These are phyloP conservation scores for Chironomus tentans DNA, from an alignment of 2,888 invertebrate species.

Conservation along the genomic window DNA sequence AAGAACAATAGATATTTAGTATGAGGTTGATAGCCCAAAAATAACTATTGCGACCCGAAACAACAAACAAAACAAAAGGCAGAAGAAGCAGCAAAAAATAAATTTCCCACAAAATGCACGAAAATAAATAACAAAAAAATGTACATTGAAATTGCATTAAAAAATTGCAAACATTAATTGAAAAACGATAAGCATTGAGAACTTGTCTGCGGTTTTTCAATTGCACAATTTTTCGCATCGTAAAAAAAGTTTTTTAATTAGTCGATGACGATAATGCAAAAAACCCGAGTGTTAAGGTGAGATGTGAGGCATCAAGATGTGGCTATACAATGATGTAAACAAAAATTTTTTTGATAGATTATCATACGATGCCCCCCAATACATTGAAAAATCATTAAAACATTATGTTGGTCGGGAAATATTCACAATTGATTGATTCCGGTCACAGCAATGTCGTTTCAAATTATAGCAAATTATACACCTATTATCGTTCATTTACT, in stretches of 20 bases:
- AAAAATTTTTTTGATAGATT: too few relatives aligned
- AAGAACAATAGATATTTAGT: too few relatives aligned
- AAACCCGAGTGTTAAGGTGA: not conserved
- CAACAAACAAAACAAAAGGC: too few relatives aligned
- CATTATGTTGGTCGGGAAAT: too few relatives aligned
- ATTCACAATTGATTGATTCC: too few relatives aligned
- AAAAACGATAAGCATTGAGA: slow-evolving; percentile 1
- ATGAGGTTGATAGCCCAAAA: too few relatives aligned
- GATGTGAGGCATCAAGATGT: not conserved
- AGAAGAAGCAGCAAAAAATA: too few relatives aligned
- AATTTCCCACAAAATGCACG: not conserved
- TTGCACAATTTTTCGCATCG: not conserved
- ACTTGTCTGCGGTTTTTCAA: slow-evolving; percentile 7
- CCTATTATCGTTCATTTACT: not conserved
- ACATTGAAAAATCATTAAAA: not conserved
- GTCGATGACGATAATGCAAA: not conserved
- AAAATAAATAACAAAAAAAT: not conserved
- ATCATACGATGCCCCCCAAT: too few relatives aligned
- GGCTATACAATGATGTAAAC: too few relatives aligned
- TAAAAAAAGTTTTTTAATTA: not conserved
- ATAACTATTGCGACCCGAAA: too few relatives aligned
- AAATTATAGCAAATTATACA: too few relatives aligned
- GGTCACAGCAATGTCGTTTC: too few relatives aligned
- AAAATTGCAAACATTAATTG: slow-evolving; percentile 9
- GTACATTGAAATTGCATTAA: slow-evolving; percentile 17